These are phyloP conservation scores for Himalopsyche phryganea DNA, from an alignment of 1,140 invertebrate genomes.

Conservation along the genomic window DNA sequence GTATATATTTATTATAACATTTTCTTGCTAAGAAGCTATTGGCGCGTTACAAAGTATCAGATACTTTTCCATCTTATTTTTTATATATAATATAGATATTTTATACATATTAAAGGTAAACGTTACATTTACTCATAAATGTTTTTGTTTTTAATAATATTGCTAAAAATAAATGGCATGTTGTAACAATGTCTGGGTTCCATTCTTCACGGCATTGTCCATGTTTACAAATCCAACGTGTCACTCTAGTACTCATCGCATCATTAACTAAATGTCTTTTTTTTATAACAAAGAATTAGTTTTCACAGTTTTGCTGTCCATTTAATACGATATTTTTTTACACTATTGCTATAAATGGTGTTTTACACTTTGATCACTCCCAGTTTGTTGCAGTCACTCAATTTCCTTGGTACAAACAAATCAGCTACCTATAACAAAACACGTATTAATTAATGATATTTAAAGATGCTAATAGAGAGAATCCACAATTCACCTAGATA, in stretches of 20 bases:
- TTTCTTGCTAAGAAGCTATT: slow-evolving; percentile 19
- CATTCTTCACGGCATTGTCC: neutral
- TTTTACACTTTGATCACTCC: too few species aligned
- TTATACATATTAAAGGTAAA: slow-evolving; percentile 18
- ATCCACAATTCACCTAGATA: too few species aligned
- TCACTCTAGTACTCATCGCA: slow-evolving; percentile 12
- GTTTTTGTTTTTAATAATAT: slow-evolving; percentile 24
- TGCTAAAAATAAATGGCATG: slow-evolving; percentile 32
- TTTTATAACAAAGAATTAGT: too few species aligned
- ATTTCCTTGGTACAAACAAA: too few species aligned
- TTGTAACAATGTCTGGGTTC: slow-evolving; percentile 18
- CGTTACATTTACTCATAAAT: slow-evolving; percentile 21
- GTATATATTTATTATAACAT: slow-evolving; percentile 1
- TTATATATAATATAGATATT: slow-evolving; percentile 1
- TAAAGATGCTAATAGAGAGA: too few species aligned
- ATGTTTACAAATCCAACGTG: neutral
- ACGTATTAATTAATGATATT: too few species aligned
- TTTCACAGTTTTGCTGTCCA: too few species aligned
- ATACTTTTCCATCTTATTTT: slow-evolving; percentile 28
- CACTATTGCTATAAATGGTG: too few species aligned
- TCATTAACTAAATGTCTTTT: too few species aligned
- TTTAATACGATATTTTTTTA: too few species aligned
- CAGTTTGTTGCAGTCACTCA: too few species aligned
- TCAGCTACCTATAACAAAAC: too few species aligned
- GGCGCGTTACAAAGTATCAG: slow-evolving; percentile 25